Evolutionary conservation across 2,113 vertebrate species (phyloP).

Genomic region (Mionectes macconnelli): DNA sequence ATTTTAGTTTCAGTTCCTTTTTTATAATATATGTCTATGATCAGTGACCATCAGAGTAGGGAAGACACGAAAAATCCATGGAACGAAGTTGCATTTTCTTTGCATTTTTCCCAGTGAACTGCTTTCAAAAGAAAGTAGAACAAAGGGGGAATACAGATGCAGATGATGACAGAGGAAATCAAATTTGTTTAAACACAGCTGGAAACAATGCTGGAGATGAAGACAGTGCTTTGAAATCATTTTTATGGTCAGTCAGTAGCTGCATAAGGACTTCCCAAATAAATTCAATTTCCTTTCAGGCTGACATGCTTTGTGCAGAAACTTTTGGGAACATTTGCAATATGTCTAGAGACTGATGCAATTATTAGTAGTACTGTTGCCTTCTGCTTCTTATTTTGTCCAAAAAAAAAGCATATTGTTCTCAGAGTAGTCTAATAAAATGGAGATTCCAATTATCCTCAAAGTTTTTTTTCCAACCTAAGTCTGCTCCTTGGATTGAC

Average conservation of each 20-base stretch:
- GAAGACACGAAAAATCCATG: neutral
- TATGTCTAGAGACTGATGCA: neutral
- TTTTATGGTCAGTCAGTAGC: neutral
- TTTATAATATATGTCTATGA: neutral
- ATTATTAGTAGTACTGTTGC: neutral
- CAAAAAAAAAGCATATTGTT: neutral
- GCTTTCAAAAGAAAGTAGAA: neutral
- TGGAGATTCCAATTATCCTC: neutral
- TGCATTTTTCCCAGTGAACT: neutral
- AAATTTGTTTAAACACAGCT: slow-evolving; percentile 28
- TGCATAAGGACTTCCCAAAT: neutral
- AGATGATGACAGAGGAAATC: neutral
- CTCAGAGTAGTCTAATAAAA: neutral
- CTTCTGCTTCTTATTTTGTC: neutral
- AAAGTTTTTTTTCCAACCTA: neutral
- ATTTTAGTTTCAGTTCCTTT: neutral
- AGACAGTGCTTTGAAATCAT: neutral
- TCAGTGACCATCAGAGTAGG: neutral
- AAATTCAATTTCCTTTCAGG: neutral
- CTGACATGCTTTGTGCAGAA: neutral
- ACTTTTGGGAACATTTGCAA: neutral
- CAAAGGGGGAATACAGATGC: slow-evolving; percentile 4
- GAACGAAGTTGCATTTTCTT: neutral
- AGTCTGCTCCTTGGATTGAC: neutral
- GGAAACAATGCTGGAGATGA: slow-evolving; percentile 5